Evolutionary conservation across 2,113 vertebrate genomes (phyloP).

Genomic region (Rhizomys pruinosus): DNA sequence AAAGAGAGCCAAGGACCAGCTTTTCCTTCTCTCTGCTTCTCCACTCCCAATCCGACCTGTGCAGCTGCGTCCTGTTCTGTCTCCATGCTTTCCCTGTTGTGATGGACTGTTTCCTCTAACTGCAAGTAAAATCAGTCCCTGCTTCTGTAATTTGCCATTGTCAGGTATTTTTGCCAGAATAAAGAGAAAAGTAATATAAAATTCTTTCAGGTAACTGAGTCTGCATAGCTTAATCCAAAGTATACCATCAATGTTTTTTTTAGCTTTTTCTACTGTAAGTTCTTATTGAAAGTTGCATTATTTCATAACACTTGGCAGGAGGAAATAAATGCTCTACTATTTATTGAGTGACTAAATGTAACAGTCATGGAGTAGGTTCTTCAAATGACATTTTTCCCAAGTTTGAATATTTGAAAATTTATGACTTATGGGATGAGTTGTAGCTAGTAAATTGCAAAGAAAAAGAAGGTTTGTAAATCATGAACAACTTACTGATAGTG

Average conservation of each 20-base stretch:
- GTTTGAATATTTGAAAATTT: background rate
- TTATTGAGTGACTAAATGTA: background rate
- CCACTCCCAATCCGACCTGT: no score
- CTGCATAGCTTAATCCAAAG: background rate
- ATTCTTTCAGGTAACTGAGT: slow-evolving; percentile 21
- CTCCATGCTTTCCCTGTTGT: no score
- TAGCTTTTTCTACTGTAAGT: background rate
- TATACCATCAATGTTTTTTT: background rate
- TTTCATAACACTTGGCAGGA: background rate
- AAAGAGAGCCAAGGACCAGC: no score
- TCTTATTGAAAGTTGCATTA: background rate
- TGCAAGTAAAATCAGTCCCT: no score
- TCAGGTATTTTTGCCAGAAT: no score
- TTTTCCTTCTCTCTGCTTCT: no score
- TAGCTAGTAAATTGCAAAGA: background rate
- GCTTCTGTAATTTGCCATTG: no score
- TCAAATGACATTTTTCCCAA: background rate
- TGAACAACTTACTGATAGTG: background rate
- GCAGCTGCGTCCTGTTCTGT: no score
- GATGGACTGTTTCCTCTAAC: no score
- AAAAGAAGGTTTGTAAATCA: background rate
- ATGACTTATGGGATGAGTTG: background rate
- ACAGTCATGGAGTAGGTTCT: background rate
- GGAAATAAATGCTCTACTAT: background rate
- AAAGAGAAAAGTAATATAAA: background rate